phyloP scores from a whole-genome alignment of 2,888 invertebrate species.

The Linnaemya vulpina region DNA sequence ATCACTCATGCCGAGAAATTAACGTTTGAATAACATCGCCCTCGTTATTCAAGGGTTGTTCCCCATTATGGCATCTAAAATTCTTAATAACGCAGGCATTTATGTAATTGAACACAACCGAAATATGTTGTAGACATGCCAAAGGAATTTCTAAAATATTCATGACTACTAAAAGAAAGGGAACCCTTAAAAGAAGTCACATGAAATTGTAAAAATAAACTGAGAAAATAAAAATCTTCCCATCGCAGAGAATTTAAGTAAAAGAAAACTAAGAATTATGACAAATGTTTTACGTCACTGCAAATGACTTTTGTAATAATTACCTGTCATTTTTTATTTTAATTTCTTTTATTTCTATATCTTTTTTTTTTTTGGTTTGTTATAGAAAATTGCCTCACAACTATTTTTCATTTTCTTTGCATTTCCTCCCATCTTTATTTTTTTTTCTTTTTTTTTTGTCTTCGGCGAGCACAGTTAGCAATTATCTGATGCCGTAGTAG shows the following conservation, averaged over 20 bases:
- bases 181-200: conserved; percentile 46
- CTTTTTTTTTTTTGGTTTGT: too few species aligned
- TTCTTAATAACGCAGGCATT: conserved; percentile 47
- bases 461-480: background rate
- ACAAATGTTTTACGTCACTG: conserved; percentile 81
- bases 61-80: conserved; percentile 21
- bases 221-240: conserved; percentile 52
- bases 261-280: conserved; percentile 75
- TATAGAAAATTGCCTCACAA: conserved; percentile 48
- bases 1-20: conserved; percentile 43
- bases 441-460: background rate
- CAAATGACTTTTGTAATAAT: conserved; percentile 75
- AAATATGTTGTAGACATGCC: background rate
- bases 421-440: conserved; percentile 39
- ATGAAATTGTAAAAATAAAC: conserved; percentile 38
- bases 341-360: too few species aligned
- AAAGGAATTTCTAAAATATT: conserved; percentile 46
- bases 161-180: background rate
- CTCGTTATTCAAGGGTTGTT: conserved; percentile 42
- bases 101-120: conserved; percentile 33
- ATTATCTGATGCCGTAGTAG: conserved; percentile 42
- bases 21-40: conserved; percentile 27
- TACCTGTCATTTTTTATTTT: conserved; percentile 60
- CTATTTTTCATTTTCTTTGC: conserved; percentile 47
- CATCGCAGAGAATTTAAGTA: conserved; percentile 17